These are phyloP conservation scores for Cosmia pyralina DNA, from an alignment of 2,888 invertebrate species.

Conservation along the genomic window DNA sequence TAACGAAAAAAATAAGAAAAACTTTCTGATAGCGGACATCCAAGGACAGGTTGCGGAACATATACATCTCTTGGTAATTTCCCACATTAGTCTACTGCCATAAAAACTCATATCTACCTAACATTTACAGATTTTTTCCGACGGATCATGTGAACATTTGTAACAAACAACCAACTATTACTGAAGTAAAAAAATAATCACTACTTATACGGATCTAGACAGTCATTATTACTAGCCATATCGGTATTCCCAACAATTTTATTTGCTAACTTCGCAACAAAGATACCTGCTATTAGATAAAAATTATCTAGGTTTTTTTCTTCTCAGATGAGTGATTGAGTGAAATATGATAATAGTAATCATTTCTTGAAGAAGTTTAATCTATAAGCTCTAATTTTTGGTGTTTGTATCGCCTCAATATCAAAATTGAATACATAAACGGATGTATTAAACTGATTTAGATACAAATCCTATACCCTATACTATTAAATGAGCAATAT, in stretches of 20 bases:
- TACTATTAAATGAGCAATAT: too few species aligned
- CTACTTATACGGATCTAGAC: constrained; percentile 16
- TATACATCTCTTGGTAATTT: constrained; percentile 26
- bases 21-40: too few species aligned
- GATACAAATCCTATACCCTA: background rate
- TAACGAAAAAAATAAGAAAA: too few species aligned
- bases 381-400: background rate
- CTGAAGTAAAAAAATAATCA: constrained; percentile 47
- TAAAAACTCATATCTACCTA: constrained; percentile 11
- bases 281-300: background rate
- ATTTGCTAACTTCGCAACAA: constrained; percentile 20
- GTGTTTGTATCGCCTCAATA: background rate
- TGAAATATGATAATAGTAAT: constrained; percentile 4
- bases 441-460: background rate
- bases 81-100: constrained; percentile 27
- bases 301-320: constrained; percentile 9
- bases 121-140: constrained; percentile 24
- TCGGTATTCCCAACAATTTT: constrained; percentile 45
- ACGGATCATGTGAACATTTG: constrained; percentile 45
- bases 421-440: background rate
- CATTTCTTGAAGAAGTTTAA: background rate
- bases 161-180: constrained; percentile 45
- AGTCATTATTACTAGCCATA: constrained; percentile 26
- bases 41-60: background rate
- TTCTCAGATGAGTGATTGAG: constrained; percentile 12